Evolutionary conservation across 2,113 vertebrate genomes (phyloP), one percentile per base, ranked within the genome.

Genomic region (Percopsis transmontana): DNA sequence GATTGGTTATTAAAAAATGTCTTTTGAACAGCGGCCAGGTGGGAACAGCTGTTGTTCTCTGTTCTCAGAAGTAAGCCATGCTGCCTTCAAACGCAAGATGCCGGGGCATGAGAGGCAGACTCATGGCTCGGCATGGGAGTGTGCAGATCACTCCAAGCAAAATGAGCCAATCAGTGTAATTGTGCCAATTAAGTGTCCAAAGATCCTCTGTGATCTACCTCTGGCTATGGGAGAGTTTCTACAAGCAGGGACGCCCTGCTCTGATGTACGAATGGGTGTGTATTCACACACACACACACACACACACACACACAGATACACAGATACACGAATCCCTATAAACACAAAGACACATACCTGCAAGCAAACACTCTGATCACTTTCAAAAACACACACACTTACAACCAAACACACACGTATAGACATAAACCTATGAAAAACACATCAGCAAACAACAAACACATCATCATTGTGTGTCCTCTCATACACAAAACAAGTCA

Each of bases 111-210:
- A 21, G 58, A 75, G 80, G 57, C 38, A 45, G 58, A 73, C 15
- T 7, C 58, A 80, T 71, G 74, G 58, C 3, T 71, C 58, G 11
- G 70, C 1, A 56, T 62, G 41, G 11, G 59, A 76, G 72, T 81
- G 74, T 85, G 78, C 54, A 75, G 63, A 71, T 79, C 56, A 72
- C 73, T 76, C 15, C 0, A 62, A 80, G 77, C 70, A 38, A 64
- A 82, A 75, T 75, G 73, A 84, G 68, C 80, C 82, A 84, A 79
- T 84, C 77, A 67, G 70, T 1, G 5, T 84, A 83, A 85, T 77
- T 77, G 77, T 80, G 83, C 85, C 78, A 82, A 83, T 86, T 87
- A 87, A 79, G 77, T 76, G 74, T 84, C 80, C 66, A 85, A 80
- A 85, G 73, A 75, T 83, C 82, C 76, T 56, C 78, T 76, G 68